Conservation (phyloP, 1,140 invertebrate genomes). For the Trichomalopsis sarcophagae region DNA sequence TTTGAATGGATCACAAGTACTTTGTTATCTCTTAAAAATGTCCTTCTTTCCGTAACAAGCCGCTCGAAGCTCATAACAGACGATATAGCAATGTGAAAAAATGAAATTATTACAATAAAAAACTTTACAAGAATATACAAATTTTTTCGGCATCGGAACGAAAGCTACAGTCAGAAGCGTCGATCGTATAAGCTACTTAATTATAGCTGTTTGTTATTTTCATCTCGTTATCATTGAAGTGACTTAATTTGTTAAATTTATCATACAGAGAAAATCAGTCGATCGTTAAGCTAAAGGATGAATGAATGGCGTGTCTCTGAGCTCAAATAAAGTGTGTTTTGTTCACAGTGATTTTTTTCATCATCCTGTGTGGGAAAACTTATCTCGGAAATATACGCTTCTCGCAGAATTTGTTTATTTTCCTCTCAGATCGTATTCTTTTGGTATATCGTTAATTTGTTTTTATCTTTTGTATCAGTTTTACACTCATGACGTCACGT, state of each 20-base stretch:
- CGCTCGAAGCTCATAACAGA: slow-evolving; percentile 16
- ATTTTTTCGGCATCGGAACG: slow-evolving; percentile 19
- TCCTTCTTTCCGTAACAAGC: slow-evolving; percentile 22
- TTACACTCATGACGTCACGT: slow-evolving; percentile 62
- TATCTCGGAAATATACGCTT: slow-evolving; percentile 54
- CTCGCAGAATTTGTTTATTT: slow-evolving; percentile 36
- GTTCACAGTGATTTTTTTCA: slow-evolving; percentile 48
- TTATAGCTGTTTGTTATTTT: neutral
- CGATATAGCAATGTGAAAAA: neutral
- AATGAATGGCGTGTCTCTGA: slow-evolving; percentile 38
- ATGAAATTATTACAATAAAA: slow-evolving; percentile 20
- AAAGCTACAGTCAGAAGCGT: slow-evolving; percentile 27
- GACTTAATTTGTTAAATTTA: neutral
- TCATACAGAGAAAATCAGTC: slow-evolving; percentile 29
- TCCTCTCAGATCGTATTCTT: slow-evolving; percentile 54
- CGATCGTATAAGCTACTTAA: slow-evolving; percentile 5
- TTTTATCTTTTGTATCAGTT: slow-evolving; percentile 58
- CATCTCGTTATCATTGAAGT: neutral
- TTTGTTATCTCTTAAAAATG: slow-evolving; percentile 27
- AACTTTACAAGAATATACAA: slow-evolving; percentile 47
- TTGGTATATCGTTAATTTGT: slow-evolving; percentile 53
- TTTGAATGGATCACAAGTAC: slow-evolving; percentile 39
- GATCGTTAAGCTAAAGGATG: neutral
- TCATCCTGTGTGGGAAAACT: slow-evolving; percentile 55
- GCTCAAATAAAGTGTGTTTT: slow-evolving; percentile 44